A percentile compares a stretch with the other conserved stretches of the same genome.
Evolutionary conservation across 2,797 vertebrate species (phyloP).

Genomic region (Uromys caudimaculatus): DNA sequence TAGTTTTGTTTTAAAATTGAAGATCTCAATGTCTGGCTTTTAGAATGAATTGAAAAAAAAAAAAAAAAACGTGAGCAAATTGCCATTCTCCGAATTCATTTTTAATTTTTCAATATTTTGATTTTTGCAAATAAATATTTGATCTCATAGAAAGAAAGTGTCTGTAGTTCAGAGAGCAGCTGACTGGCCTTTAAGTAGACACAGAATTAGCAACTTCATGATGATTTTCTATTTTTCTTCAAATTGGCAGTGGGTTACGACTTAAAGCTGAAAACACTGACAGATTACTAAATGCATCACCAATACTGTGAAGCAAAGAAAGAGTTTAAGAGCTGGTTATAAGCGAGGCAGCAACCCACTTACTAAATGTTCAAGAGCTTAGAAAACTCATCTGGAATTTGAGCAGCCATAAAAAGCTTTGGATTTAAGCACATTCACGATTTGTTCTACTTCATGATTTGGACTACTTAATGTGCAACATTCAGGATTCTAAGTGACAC

Average conservation of each 20-base stretch:
- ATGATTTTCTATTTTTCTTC: slow-evolving; percentile 32
- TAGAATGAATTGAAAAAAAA: neutral
- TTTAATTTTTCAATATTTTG: neutral
- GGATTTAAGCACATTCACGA: neutral
- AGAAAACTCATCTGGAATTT: neutral
- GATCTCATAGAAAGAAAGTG: neutral
- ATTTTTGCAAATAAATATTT: neutral
- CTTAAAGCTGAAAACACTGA: neutral
- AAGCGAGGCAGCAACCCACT: neutral
- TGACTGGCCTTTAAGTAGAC: neutral
- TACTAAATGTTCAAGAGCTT: neutral
- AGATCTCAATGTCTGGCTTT: neutral
- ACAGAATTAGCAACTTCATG: slow-evolving; percentile 13
- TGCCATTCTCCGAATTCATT: neutral
- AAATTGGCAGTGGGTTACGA: neutral
- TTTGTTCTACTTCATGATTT: neutral
- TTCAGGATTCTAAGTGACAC: neutral
- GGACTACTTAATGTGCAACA: neutral
- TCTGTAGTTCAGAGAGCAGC: neutral
- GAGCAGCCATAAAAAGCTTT: neutral
- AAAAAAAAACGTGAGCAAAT: neutral
- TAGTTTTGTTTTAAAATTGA: neutral
- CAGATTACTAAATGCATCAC: neutral
- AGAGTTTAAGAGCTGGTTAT: neutral
- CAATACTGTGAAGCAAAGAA: neutral